Base-by-base conservation (phyloP, 92 coral and sea anemone genomes). In the Hydrozoanthus gracilis region DNA sequence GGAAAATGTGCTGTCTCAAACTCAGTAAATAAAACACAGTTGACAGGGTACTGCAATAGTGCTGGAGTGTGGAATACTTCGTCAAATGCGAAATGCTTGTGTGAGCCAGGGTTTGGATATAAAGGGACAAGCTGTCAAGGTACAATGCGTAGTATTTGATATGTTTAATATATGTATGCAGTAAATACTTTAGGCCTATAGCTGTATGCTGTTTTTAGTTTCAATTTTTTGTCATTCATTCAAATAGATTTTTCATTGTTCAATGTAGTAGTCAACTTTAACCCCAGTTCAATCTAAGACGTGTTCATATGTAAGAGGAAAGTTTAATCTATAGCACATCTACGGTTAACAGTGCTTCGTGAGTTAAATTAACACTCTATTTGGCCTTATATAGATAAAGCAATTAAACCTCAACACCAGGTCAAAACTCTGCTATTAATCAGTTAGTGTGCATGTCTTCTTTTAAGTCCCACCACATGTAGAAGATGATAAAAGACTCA, bases 81-180 rank as follows among this genome's bases (percentile, higher is more conserved):
- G 5, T 64, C 73, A 46, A 5, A n/a, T 9, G 84, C 17, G 58
- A 64, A 11, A 12, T 79, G 84, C 13, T 49, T 79, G 55, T 79
- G 84, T 66, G 6, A 64, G 16, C 84, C 84, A 64, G 84, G 84
- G 18, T 79, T 79, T 79, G 84, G 84, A 14, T 79, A 79, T 73
- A 79, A 79, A 79, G 61, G 50, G 12, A 11, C 73, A 14, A 79
- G 84, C 68, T 79, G 84, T 64, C 73, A 79, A 61, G 84, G 84
- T 79, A n/a, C 52, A 6, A 68, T 27, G 4, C 1, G 18, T 35
- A 62, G 13, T 35, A 8, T 8, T 15, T 68, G 8, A 27, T 35
- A 6, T 6, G 3, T 66, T 17, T 20, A 8, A 7, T 68, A 27
- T 27, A 27, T 27, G 44, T 68, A 5, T 11, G 20, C 15, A 12